Evolutionary conservation across 2,113 vertebrate genomes (phyloP), one percentile per base, ranked within the genome.

Genomic region (Gorsachius goisagi): DNA sequence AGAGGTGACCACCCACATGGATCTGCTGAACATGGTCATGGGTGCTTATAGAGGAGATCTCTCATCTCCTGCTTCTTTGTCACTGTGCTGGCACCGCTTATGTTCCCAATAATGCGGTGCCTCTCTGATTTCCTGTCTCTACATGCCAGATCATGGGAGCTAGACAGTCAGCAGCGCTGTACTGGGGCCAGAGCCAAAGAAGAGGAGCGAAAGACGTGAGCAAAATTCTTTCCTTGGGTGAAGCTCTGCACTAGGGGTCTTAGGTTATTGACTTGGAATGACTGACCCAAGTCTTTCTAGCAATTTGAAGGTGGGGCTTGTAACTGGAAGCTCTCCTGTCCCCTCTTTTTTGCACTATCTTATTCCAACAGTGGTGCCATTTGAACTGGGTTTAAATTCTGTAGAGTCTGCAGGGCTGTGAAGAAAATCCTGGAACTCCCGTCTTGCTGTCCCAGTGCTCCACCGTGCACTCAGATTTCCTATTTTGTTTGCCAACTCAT

Each of bases 171-270:
- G 89, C 95, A 96, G 71, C 0, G 0, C 81, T 79, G 84, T 79
- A 13, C 93, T 89, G 91, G 95, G 96, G 87, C 78, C 6, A 1
- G 58, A 96, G 95, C 91, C 94, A 97, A 96, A 62, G 89, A 71
- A 82, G 39, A 95, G 37, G 84, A 95, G 93, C 77, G 85, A 76
- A 95, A 96, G 89, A 93, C 22, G 0, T 58, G 89, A 95, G 66
- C 89, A 96, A 87, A 95, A 93, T 95, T 88, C 91, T 94, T 96
- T 94, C 81, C 81, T 75, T 88, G 45, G 33, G 44, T 79, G 87
- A 96, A 93, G 66, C 69, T 94, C 56, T 69, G 66, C 24, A 8
- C 56, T 91, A 64, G 35, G 78, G 91, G 82, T 90, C 95, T 90
- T 89, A 90, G 71, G 50, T 96, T 92, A 81, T 93, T 59, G 59